phyloP scores from a whole-genome alignment of 2,797 vertebrate genomes.

The Dendrocincla tyrannina region DNA sequence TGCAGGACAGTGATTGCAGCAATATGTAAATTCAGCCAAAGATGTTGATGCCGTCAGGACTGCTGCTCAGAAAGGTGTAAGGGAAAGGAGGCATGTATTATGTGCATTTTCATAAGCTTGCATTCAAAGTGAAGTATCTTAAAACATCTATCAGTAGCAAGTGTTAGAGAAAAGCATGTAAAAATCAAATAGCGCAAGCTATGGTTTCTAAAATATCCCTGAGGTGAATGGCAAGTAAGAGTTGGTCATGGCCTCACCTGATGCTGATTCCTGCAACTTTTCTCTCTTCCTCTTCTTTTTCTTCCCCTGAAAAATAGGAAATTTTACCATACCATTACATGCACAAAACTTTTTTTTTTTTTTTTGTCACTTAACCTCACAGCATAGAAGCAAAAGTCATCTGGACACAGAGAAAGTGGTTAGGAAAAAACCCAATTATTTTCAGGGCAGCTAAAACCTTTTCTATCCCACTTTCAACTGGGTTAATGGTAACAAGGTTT shows the following conservation, averaged over 20 bases:
- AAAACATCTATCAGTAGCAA: slow-evolving; percentile 11
- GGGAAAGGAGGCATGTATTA: background rate
- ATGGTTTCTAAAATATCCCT: background rate
- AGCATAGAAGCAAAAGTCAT: background rate
- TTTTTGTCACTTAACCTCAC: background rate
- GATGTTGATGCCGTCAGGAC: background rate
- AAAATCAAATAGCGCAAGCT: background rate
- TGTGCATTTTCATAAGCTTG: background rate
- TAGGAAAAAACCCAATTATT: background rate
- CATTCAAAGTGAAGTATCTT: background rate
- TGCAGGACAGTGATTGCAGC: background rate
- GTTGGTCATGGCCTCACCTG: slow-evolving; percentile 81
- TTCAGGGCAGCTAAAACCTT: background rate
- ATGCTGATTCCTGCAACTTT: slow-evolving; percentile 94
- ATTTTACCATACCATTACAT: background rate
- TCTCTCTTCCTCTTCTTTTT: slow-evolving; percentile 99
- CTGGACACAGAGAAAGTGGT: background rate
- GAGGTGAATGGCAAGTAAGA: background rate
- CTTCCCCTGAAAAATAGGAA: slow-evolving; percentile 87
- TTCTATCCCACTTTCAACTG: background rate
- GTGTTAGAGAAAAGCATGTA: background rate
- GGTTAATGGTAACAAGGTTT: background rate
- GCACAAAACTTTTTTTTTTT: background rate
- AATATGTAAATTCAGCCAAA: background rate
- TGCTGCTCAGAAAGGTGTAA: background rate